Percentiles rank a stretch among this genome's conserved stretches.
These are phyloP conservation scores for Patiria pectinifera DNA, from an alignment of 53 echinoderm and acorn worm genomes.

Conservation along the genomic window DNA sequence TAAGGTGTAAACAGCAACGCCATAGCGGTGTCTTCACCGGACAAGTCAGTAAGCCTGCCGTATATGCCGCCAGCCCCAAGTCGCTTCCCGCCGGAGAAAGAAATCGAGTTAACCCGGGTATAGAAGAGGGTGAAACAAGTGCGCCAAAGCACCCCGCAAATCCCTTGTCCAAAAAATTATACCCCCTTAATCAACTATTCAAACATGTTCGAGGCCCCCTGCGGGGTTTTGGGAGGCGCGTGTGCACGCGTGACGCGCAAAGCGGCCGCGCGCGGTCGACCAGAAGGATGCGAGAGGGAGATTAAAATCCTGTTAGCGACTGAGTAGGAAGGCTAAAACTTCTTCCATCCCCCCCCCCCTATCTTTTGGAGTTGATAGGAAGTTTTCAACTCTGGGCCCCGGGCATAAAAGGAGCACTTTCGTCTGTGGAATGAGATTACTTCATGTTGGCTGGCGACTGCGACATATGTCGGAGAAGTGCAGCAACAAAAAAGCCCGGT, in stretches of 20 bases:
- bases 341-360: background rate
- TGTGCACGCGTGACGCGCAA: background rate
- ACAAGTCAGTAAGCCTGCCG: background rate
- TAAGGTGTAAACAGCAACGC: conserved; percentile 28
- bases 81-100: background rate
- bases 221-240: background rate
- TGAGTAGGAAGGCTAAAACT: background rate
- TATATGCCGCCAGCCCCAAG: background rate
- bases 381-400: background rate
- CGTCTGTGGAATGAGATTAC: conserved; percentile 24
- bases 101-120: conserved; percentile 23
- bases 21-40: background rate
- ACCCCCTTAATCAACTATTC: conserved; percentile 34
- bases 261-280: background rate
- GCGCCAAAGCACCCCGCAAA: conserved; percentile 3
- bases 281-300: background rate
- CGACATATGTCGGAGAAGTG: conserved; percentile 31
- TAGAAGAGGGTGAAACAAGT: conserved; percentile 8
- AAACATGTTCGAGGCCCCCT: conserved; percentile 1
- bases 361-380: background rate
- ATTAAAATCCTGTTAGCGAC: conserved; percentile 30
- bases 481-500: background rate
- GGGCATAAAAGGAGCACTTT: background rate
- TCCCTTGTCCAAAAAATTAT: conserved; percentile 59
- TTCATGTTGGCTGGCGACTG: background rate